Percentiles rank a stretch among this genome's conserved stretches.
Conservation (phyloP, 2,888 invertebrate genomes). For the Dynastes grantii region DNA sequence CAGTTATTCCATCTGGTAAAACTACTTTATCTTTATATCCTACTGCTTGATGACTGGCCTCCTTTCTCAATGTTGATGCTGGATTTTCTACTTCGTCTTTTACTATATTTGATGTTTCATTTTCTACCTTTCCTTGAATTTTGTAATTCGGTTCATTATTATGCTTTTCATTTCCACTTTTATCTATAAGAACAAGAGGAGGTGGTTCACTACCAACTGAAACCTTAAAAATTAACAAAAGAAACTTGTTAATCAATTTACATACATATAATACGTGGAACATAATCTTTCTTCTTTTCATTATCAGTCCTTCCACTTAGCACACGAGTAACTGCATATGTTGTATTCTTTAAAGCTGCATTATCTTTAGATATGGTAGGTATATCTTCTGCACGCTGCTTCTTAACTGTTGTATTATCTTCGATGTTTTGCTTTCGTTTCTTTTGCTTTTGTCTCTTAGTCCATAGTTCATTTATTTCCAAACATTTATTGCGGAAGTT, state of each 20-base stretch:
- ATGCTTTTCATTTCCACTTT: slow-evolving; percentile 5
- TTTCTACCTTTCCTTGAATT: background rate
- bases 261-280: slow-evolving; percentile 15
- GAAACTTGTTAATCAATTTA: background rate
- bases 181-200: slow-evolving; percentile 35
- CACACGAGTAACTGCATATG: background rate
- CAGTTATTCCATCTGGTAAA: slow-evolving; percentile 20
- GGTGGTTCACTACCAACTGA: slow-evolving; percentile 36
- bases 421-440: slow-evolving; percentile 44
- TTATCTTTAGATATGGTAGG: background rate
- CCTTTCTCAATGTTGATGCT: background rate
- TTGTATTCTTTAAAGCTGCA: background rate
- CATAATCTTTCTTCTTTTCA: background rate
- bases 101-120: background rate
- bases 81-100: background rate
- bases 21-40: slow-evolving; percentile 7
- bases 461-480: slow-evolving; percentile 41
- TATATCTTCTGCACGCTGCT: background rate
- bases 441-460: slow-evolving; percentile 18
- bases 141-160: background rate
- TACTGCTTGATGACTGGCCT: slow-evolving; percentile 1
- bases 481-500: slow-evolving; percentile 63
- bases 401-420: background rate
- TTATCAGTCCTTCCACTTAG: background rate
- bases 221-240: slow-evolving; percentile 1